These are phyloP conservation scores for Torymus auratus DNA, from an alignment of 2,888 invertebrate genomes.

Conservation along the genomic window DNA sequence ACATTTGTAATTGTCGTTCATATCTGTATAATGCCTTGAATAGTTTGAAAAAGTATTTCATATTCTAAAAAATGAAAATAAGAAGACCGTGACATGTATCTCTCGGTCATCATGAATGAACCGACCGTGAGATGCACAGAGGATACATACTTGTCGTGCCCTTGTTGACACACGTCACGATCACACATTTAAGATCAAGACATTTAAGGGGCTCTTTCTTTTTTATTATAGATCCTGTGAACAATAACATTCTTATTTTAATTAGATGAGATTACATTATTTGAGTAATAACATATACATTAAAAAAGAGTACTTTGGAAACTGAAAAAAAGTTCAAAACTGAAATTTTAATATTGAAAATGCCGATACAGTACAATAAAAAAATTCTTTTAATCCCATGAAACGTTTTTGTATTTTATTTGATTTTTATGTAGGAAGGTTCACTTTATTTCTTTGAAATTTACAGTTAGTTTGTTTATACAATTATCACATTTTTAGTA, in stretches of 20 bases:
- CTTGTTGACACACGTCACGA: neutral
- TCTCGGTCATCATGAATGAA: conserved; percentile 13
- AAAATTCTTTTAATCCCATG: too few species aligned
- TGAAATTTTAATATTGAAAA: too few species aligned
- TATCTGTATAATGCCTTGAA: neutral
- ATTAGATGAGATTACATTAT: too few species aligned
- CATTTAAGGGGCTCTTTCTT: neutral
- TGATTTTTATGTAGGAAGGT: too few species aligned
- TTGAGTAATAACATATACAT: too few species aligned
- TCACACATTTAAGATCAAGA: neutral
- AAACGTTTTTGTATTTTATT: too few species aligned
- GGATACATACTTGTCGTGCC: conserved; percentile 12
- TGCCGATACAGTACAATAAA: too few species aligned
- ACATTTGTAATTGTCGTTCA: neutral
- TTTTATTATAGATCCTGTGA: neutral
- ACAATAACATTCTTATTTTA: neutral
- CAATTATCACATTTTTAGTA: too few species aligned
- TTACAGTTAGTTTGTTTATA: too few species aligned
- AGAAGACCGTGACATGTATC: conserved; percentile 29
- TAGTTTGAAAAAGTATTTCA: neutral
- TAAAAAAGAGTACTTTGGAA: too few species aligned
- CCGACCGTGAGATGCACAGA: neutral
- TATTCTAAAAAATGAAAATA: neutral
- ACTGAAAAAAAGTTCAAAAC: too few species aligned
- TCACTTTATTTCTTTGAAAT: too few species aligned